These are phyloP conservation scores for Glyptemys insculpta DNA, from an alignment of 2,797 vertebrate genomes.

Conservation along the genomic window DNA sequence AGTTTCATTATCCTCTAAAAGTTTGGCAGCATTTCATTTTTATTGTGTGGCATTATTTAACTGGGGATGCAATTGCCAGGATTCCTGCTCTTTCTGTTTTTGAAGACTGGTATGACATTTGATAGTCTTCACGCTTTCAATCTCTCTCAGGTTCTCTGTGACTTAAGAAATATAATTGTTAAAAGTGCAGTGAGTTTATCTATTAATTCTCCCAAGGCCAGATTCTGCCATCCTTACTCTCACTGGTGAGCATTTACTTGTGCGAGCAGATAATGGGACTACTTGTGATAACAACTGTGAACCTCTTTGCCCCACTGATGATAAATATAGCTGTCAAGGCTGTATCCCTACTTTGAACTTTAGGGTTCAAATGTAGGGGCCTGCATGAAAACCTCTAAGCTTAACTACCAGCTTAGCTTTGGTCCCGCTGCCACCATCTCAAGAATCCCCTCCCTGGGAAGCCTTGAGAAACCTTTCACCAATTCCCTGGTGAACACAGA, in stretches of 20 bases:
- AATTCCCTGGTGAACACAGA: too few relatives aligned
- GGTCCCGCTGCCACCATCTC: too few relatives aligned
- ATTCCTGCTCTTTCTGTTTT: not conserved
- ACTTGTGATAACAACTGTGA: not conserved
- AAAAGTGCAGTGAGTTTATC: not conserved
- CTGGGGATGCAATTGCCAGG: not conserved
- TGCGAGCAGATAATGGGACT: not conserved
- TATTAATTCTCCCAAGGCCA: not conserved
- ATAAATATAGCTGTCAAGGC: too few relatives aligned
- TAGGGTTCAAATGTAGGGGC: too few relatives aligned
- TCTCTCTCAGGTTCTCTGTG: not conserved
- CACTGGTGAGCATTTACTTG: fast-evolving
- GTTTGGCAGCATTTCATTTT: not conserved
- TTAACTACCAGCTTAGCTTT: too few relatives aligned
- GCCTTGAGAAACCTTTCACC: too few relatives aligned
- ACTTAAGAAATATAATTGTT: not conserved
- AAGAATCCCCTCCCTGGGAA: too few relatives aligned
- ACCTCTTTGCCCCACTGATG: not conserved
- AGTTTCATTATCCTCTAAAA: fast-evolving
- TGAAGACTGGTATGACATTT: not conserved
- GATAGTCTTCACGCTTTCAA: not conserved
- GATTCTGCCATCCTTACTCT: not conserved
- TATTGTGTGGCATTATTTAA: not conserved
- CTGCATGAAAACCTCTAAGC: too few relatives aligned
- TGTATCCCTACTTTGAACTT: too few relatives aligned